A percentile compares a stretch with the other conserved stretches of the same genome.
phyloP scores from a whole-genome alignment of 2,888 invertebrate genomes.

The Griposia aprilina region DNA sequence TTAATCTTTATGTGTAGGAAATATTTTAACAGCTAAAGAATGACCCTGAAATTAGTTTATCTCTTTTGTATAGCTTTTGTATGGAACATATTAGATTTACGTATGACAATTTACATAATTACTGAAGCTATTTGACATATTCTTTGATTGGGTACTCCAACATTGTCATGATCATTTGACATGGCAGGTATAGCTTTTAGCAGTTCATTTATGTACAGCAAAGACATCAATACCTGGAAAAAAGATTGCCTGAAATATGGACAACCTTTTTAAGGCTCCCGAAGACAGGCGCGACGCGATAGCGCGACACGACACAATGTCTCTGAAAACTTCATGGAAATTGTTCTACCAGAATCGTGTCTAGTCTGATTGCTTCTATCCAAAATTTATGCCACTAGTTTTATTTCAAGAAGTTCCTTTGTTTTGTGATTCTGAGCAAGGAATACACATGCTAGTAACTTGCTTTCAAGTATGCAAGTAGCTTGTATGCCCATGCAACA shows the following conservation, averaged over 20 bases:
- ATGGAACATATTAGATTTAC: neutral
- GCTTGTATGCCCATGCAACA: neutral
- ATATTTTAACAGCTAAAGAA: slow-evolving; percentile 22
- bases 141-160: neutral
- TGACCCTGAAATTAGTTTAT: slow-evolving; percentile 16
- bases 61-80: slow-evolving; percentile 22
- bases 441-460: neutral
- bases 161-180: neutral
- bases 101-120: slow-evolving; percentile 6
- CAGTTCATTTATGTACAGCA: neutral
- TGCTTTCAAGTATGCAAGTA: neutral
- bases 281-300: too few relatives aligned
- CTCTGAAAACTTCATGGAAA: too few relatives aligned
- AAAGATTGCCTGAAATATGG: neutral
- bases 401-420: neutral
- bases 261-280: neutral
- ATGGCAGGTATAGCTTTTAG: slow-evolving; percentile 2
- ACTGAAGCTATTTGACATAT: neutral
- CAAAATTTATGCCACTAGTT: neutral
- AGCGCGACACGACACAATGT: too few relatives aligned
- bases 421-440: too few relatives aligned
- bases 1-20: neutral
- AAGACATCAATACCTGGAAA: neutral
- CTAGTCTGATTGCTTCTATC: neutral
- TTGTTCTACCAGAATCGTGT: too few relatives aligned